Base-by-base conservation (phyloP, 2,797 vertebrate species). In the Lagocephalus sceleratus region DNA sequence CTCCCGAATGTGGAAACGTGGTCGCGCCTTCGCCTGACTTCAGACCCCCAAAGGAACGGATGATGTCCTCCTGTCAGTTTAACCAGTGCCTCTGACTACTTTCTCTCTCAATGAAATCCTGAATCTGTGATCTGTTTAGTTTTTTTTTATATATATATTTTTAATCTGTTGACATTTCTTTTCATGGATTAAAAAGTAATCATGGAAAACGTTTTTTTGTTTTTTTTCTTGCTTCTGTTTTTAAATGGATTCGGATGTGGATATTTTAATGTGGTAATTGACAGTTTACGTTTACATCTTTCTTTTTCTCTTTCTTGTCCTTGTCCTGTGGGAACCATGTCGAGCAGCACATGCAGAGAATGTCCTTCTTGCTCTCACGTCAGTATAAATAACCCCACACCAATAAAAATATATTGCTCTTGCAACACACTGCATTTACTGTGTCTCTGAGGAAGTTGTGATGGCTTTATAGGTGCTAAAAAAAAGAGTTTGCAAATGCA, bases 1-100 rank as follows among this genome's bases (percentile, higher is more conserved):
- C n/a, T 52, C 60, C 20, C 53, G n/a, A 74, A 48, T 52, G 71
- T 61, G 75, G 59, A 68, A 47, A 55, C 54, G 15, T 38, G 59
- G 58, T 56, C 65, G 63, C 54, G 60, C 38, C 44, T 68, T 60
- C 53, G 54, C 54, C 20, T 60, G 45, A 65, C 32, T 66, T 69
- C 63, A 46, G 49, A 63, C 44, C 23, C 54, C 59, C 46, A 42
- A 68, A 72, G 47, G 56, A 68, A 74, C 48, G 44, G 10, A 20
- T 39, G 63, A 20, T 39, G 63, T 56, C 52, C 44, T 56, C 51
- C 25, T 20, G 41, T 58, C 45, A 44, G 58, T 45, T 48, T 52
- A 82, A 81, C 71, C 78, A 88, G 88, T 91, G 89, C 90, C 90
- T 91, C 84, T 76, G 71, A 79, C 70, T 65, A 38, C 74, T 74